Base-by-base conservation (phyloP, 2,113 vertebrate species). In the Cervus canadensis region DNA sequence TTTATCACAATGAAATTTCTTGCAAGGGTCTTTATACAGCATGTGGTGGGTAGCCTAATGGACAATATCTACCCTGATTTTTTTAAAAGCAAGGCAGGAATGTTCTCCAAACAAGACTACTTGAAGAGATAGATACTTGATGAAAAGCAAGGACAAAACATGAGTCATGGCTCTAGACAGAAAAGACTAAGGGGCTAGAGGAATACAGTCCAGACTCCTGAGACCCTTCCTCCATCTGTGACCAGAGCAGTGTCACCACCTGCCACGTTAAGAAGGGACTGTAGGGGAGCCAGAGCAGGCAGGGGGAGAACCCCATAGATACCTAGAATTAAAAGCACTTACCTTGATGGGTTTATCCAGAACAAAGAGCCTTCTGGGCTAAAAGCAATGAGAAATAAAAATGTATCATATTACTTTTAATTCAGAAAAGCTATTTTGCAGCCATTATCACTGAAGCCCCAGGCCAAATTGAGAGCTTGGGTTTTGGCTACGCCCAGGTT, bases 341-440 rank as follows among this genome's bases (percentile, higher is more conserved):
- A 98, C 98, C 97, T 97, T 30, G 89, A 87, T 28, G 93, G 96
- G 54, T 97, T 97, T 26, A 97, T 84, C 97, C 98, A 97, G 52
- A 91, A n/a, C 33, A 97, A 82, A 67, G 98, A 87, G 48, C 94
- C 90, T 87, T 96, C 98, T 79, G 97, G 90, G 95, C 95, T 97
- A 85, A 91, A 97, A 98, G 50, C 67, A 97, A 98, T 1, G 81
- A 97, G 88, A 98, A 94, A 98, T 25, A 95, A 91, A 81, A 96
- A 88, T 25, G 62, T 28, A 76, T 95, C 96, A 92, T 4, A 71
- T 97, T 94, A 95, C 97, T 95, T 93, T 83, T n/a, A 93, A 74
- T 94, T 93, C 87, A 50, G 40, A 87, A 94, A 94, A 60, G 59
- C 45, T 67, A 3, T 79, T 86, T 93, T 91, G 11, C 74, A 94